Evolutionary conservation across 1,140 invertebrate species (phyloP).

Genomic region (Cotesia chilonis): DNA sequence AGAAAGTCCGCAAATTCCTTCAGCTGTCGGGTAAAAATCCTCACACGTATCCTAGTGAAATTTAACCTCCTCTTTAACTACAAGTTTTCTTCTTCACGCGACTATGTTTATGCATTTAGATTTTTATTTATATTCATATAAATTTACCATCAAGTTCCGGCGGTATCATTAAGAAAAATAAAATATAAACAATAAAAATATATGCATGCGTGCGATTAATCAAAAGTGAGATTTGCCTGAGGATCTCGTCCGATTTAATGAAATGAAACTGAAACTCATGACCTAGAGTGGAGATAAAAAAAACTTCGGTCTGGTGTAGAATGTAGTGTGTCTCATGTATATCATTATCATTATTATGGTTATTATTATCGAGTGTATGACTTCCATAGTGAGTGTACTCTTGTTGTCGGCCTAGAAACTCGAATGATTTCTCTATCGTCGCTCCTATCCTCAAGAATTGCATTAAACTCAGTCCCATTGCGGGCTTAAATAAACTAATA

Average conservation of each 20-base stretch:
- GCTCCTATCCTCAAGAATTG: conserved; percentile 6
- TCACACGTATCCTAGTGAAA: too few relatives aligned
- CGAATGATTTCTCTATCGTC: conserved; percentile 37
- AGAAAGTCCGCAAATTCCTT: too few relatives aligned
- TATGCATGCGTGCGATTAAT: conserved; percentile 10
- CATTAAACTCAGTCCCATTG: background rate
- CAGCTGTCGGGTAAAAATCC: too few relatives aligned
- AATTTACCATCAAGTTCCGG: background rate
- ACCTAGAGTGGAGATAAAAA: conserved; percentile 26
- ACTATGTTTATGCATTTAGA: background rate
- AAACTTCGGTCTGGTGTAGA: conserved; percentile 1
- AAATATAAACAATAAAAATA: conserved; percentile 13
- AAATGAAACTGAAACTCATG: conserved; percentile 38
- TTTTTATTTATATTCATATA: background rate
- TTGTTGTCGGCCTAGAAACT: conserved; percentile 31
- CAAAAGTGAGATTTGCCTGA: conserved; percentile 20
- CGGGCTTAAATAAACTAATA: too few relatives aligned
- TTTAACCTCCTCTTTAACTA: too few relatives aligned
- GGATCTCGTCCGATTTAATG: background rate
- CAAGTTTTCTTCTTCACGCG: too few relatives aligned
- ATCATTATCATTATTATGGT: background rate
- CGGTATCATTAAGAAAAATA: background rate
- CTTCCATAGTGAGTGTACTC: too few relatives aligned
- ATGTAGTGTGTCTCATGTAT: too few relatives aligned
- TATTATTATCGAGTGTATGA: background rate